A percentile compares a stretch with the other conserved stretches of the same genome.
These are phyloP conservation scores for Aspiorhynchus laticeps DNA, from an alignment of 2,113 vertebrate genomes.

Conservation along the genomic window DNA sequence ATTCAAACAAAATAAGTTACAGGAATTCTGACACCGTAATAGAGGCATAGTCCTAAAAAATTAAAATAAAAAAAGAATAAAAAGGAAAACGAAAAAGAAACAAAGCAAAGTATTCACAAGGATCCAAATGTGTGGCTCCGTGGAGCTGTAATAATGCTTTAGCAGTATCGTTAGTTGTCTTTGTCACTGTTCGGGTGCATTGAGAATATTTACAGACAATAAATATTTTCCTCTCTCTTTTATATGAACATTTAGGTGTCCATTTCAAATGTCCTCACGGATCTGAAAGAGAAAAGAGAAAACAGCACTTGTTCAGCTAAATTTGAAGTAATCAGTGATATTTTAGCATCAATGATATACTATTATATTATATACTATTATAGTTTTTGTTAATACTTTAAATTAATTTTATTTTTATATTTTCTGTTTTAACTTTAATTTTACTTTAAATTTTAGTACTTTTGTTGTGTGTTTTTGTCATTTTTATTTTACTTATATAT, in stretches of 20 bases:
- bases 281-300: conserved; percentile 69
- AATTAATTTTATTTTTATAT: no score
- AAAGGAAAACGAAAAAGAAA: conserved; percentile 48
- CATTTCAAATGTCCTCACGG: conserved; percentile 47
- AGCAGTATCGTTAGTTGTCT: conserved; percentile 60
- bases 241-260: conserved; percentile 70
- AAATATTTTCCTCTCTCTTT: conserved; percentile 77
- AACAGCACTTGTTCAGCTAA: neutral
- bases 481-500: no score
- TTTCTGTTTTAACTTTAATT: no score
- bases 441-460: no score
- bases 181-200: conserved; percentile 67
- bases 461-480: no score
- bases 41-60: conserved; percentile 61
- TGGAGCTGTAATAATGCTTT: conserved; percentile 62
- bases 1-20: conserved; percentile 93
- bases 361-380: no score
- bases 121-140: conserved; percentile 68
- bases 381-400: no score
- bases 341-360: no score
- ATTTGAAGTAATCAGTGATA: no score
- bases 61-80: conserved; percentile 47
- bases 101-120: conserved; percentile 75
- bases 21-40: conserved; percentile 70
- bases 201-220: conserved; percentile 82